Conservation (phyloP, 1,140 invertebrate genomes). For the Onthophagus taurus region DNA sequence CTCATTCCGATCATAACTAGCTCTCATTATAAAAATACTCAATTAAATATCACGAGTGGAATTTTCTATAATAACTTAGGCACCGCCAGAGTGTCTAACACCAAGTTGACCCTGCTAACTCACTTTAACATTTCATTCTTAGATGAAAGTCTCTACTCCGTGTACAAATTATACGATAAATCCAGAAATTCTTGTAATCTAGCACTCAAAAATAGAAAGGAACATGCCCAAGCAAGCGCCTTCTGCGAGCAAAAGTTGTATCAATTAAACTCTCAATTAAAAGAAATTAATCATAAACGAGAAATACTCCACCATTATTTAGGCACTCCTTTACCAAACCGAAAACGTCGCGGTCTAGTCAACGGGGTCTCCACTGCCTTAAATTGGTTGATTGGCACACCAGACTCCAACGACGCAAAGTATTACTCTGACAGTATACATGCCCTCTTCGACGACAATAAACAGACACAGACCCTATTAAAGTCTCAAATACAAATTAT, state of each 20-base stretch:
- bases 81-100: neutral
- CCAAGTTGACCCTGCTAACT: neutral
- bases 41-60: neutral
- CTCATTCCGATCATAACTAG: neutral
- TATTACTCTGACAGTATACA: constrained; percentile 26
- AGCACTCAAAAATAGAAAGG: neutral
- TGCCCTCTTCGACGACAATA: constrained; percentile 15
- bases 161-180: neutral
- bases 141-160: neutral
- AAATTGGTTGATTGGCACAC: constrained; percentile 33
- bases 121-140: neutral
- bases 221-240: no score
- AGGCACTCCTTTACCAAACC: neutral
- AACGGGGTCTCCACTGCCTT: constrained; percentile 27
- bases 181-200: neutral
- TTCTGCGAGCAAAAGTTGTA: no score
- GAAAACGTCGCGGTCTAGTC: no score
- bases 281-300: neutral
- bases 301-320: neutral
- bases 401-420: constrained; percentile 26
- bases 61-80: neutral
- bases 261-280: no score
- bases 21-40: neutral
- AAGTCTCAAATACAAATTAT: constrained; percentile 21
- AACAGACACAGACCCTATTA: constrained; percentile 18